phyloP scores from a whole-genome alignment of 2,888 invertebrate species.

The Pyrgus malvae region DNA sequence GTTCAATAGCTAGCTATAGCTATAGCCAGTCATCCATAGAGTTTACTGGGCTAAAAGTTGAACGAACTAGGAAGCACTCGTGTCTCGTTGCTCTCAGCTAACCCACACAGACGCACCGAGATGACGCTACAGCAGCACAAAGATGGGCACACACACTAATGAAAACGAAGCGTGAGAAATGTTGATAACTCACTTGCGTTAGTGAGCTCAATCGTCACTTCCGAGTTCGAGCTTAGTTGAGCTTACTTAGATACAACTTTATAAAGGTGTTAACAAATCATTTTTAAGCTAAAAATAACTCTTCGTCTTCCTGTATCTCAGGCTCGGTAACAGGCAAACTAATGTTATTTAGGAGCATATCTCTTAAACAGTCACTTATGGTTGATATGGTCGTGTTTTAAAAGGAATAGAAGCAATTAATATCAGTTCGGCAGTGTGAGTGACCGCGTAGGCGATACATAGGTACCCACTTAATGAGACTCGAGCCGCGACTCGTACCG shows the following conservation, averaged over 20 bases:
- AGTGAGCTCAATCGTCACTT: constrained; percentile 70
- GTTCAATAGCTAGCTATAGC: constrained; percentile 36
- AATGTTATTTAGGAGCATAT: too few species aligned
- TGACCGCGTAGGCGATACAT: constrained; percentile 57
- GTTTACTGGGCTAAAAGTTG: constrained; percentile 83
- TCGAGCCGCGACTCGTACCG: constrained; percentile 54
- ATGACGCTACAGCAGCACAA: constrained; percentile 50
- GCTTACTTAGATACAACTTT: constrained; percentile 19
- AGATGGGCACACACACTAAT: constrained; percentile 65
- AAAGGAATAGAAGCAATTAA: constrained; percentile 64
- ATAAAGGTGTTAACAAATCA: constrained; percentile 18
- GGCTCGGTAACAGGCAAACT: too few species aligned
- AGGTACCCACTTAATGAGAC: constrained; percentile 47
- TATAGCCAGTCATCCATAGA: constrained; percentile 59
- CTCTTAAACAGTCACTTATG: too few species aligned
- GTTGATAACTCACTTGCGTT: constrained; percentile 79
- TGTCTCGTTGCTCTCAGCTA: constrained; percentile 67
- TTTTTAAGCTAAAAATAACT: constrained; percentile 25
- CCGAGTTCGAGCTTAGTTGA: constrained; percentile 58
- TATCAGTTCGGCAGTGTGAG: constrained; percentile 47
- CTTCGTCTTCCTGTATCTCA: background rate
- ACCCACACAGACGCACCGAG: constrained; percentile 54
- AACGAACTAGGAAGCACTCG: constrained; percentile 73
- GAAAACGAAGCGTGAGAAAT: constrained; percentile 75
- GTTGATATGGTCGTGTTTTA: too few species aligned